These are phyloP conservation scores for Sebastes variabilis DNA, from an alignment of 2,797 vertebrate species.

Conservation along the genomic window DNA sequence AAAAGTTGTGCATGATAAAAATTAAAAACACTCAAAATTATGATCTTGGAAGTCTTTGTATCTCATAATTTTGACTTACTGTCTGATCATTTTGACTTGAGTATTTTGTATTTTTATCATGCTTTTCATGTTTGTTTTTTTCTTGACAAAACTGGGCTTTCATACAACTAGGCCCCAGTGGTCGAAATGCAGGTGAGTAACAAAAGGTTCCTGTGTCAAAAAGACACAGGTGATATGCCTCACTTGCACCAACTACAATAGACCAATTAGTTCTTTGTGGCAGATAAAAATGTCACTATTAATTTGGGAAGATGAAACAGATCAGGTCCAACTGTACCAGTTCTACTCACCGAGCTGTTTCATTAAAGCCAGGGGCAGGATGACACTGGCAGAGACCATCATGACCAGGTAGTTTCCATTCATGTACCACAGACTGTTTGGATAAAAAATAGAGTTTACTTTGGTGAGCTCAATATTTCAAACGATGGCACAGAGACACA, in stretches of 20 bases:
- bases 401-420: conserved; percentile 98
- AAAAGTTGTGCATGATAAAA: background rate
- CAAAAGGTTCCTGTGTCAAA: background rate
- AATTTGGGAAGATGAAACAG: background rate
- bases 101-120: background rate
- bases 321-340: background rate
- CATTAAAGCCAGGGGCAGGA: conserved; percentile 95
- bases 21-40: background rate
- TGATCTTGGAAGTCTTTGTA: background rate
- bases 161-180: no score
- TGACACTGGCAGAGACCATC: conserved; percentile 88
- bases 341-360: conserved; percentile 94
- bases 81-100: background rate
- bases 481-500: conserved; percentile 27
- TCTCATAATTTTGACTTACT: background rate
- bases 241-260: background rate
- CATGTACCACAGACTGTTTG: conserved; percentile 91
- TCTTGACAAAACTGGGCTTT: background rate
- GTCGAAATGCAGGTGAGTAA: background rate
- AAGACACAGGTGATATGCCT: background rate
- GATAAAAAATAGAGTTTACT: conserved; percentile 52
- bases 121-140: background rate
- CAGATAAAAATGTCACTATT: background rate
- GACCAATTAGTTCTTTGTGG: background rate
- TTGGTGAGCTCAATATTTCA: conserved; percentile 37